These are phyloP conservation scores for Ciconia maguari DNA, from an alignment of 2,113 vertebrate genomes.

Conservation along the genomic window DNA sequence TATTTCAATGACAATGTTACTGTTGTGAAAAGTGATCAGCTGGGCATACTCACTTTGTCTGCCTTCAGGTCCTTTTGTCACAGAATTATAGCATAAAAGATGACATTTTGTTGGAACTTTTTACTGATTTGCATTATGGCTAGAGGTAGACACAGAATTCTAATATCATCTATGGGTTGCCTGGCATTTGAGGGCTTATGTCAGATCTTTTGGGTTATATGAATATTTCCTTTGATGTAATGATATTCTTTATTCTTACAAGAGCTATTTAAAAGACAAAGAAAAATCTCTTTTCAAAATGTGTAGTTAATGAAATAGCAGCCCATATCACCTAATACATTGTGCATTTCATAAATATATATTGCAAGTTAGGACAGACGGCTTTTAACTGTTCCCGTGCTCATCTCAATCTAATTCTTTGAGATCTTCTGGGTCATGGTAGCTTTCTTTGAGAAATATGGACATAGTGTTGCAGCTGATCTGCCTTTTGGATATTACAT, in stretches of 20 bases:
- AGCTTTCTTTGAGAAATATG: not conserved
- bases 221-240: conserved; percentile 59
- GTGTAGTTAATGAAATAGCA: conserved; percentile 38
- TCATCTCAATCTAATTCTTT: conserved; percentile 3
- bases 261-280: conserved; percentile 52
- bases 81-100: conserved; percentile 14
- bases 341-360: conserved; percentile 51
- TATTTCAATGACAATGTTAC: not conserved
- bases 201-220: conserved; percentile 41
- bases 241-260: conserved; percentile 21
- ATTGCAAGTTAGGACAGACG: not conserved
- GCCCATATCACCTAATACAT: not conserved
- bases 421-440: not conserved
- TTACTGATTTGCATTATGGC: conserved; percentile 30
- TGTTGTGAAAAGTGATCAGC: not conserved
- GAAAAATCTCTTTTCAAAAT: conserved; percentile 24
- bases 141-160: conserved; percentile 15
- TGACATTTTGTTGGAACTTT: conserved; percentile 29
- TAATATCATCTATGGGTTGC: not conserved
- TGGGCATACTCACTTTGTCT: conserved; percentile 1
- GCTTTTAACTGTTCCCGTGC: not conserved
- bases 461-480: not conserved
- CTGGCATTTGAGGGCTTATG: conserved; percentile 46
- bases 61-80: conserved; percentile 9
- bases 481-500: not conserved